These are phyloP conservation scores for Venturia canescens DNA, from an alignment of 1,140 invertebrate species.

Conservation along the genomic window DNA sequence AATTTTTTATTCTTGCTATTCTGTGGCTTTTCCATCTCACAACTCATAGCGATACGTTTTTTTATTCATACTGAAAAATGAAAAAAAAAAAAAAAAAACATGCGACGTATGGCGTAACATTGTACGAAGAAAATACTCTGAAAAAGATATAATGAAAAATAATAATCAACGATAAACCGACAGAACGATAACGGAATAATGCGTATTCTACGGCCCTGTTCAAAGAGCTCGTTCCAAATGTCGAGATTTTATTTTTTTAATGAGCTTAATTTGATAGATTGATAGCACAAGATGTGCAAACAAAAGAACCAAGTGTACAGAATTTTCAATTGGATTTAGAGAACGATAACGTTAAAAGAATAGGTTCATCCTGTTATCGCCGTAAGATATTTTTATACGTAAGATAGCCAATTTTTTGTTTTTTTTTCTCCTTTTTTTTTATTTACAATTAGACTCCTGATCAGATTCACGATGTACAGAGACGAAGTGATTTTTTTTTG, in stretches of 20 bases:
- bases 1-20: background rate
- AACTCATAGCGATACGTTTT: too few relatives aligned
- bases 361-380: too few relatives aligned
- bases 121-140: too few relatives aligned
- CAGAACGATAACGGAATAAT: too few relatives aligned
- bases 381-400: constrained; percentile 20
- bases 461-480: background rate
- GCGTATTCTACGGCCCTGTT: too few relatives aligned
- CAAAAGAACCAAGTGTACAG: constrained; percentile 14
- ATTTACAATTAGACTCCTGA: constrained; percentile 5
- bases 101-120: too few relatives aligned
- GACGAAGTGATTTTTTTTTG: background rate
- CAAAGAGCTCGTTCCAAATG: background rate
- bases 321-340: constrained; percentile 18
- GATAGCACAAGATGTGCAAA: background rate
- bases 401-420: background rate
- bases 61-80: too few relatives aligned
- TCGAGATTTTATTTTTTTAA: background rate
- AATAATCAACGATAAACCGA: too few relatives aligned
- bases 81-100: too few relatives aligned
- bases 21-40: background rate
- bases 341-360: background rate
- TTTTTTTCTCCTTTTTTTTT: background rate
- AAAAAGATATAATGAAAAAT: too few relatives aligned
- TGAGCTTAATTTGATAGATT: background rate